Evolutionary conservation across 2,888 invertebrate genomes (phyloP).

Genomic region (Cheilosia vulpina): DNA sequence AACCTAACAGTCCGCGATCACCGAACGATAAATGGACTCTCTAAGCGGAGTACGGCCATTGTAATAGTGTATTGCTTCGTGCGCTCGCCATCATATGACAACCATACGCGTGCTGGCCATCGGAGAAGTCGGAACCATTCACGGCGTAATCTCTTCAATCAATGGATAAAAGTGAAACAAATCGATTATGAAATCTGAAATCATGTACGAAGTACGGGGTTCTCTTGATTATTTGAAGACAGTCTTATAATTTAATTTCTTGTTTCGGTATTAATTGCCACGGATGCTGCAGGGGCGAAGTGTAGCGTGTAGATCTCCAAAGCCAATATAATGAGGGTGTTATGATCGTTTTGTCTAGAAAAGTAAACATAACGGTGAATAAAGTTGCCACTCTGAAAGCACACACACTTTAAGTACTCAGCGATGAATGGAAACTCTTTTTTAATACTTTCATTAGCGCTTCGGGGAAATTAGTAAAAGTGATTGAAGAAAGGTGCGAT

Average conservation of each 20-base stretch:
- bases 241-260: constrained; percentile 14
- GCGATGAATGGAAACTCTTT: constrained; percentile 25
- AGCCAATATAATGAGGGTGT: neutral
- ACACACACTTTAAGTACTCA: constrained; percentile 14
- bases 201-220: constrained; percentile 22
- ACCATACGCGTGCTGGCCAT: constrained; percentile 16
- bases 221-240: constrained; percentile 14
- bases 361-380: constrained; percentile 16
- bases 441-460: constrained; percentile 63
- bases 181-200: constrained; percentile 64
- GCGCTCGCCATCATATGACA: constrained; percentile 19
- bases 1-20: constrained; percentile 40
- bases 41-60: constrained; percentile 16
- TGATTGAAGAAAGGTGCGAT: constrained; percentile 66
- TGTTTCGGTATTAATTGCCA: constrained; percentile 9
- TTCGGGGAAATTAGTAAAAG: constrained; percentile 61
- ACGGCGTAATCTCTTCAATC: constrained; percentile 53
- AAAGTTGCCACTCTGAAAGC: constrained; percentile 2
- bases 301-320: neutral
- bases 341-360: neutral
- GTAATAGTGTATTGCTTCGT: constrained; percentile 5
- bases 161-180: constrained; percentile 58
- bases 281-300: constrained; percentile 5
- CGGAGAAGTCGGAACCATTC: constrained; percentile 32
- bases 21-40: constrained; percentile 2